Conservation (phyloP, 2,888 invertebrate genomes). For the Limnephilus lunatus region DNA sequence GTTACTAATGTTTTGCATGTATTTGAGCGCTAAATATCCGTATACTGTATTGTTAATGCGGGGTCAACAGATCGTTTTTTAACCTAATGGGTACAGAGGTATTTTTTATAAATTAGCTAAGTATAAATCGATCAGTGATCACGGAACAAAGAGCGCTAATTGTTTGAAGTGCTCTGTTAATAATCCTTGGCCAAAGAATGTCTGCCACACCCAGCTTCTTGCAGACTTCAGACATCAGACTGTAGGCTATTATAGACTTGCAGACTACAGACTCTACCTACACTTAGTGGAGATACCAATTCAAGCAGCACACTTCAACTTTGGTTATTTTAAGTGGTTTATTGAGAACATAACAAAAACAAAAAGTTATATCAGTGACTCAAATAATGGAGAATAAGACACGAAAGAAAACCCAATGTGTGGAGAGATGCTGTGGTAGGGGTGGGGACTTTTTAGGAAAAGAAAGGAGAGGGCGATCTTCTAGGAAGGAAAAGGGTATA, state of each 20-base stretch:
- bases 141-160: slow-evolving; percentile 8
- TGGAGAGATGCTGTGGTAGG: no score
- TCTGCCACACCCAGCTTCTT: neutral
- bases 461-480: no score
- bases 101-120: no score
- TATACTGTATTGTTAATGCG: neutral
- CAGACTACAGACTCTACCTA: neutral
- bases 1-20: neutral
- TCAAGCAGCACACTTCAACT: neutral
- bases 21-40: neutral
- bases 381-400: neutral
- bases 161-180: neutral
- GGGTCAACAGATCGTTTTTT: neutral
- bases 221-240: neutral
- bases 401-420: neutral
- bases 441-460: no score
- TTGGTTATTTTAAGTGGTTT: neutral
- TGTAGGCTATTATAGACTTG: neutral
- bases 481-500: no score
- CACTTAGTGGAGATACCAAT: neutral
- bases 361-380: neutral
- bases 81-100: neutral
- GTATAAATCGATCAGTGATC: neutral
- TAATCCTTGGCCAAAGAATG: slow-evolving; percentile 18
- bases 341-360: no score